These are phyloP conservation scores for Sebastolobus altivelis DNA, from an alignment of 2,797 vertebrate species.

Conservation along the genomic window DNA sequence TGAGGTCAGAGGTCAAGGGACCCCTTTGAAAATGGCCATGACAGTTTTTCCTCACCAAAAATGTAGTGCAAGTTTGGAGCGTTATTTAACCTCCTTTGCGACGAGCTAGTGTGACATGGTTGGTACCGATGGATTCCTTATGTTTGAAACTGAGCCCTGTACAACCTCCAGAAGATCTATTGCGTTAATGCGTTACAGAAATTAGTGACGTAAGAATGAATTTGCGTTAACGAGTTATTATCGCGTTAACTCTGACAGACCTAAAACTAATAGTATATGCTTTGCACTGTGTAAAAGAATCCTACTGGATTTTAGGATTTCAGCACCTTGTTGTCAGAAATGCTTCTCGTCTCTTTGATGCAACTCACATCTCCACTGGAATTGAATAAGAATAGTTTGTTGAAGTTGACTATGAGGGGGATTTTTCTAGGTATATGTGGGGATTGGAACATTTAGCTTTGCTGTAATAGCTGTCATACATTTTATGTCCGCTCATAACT, in stretches of 20 bases:
- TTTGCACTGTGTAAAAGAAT: background rate
- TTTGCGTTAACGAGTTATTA: too few relatives aligned
- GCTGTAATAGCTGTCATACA: background rate
- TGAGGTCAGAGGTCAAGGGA: too few relatives aligned
- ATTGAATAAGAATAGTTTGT: background rate
- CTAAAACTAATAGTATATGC: background rate
- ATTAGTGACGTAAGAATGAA: too few relatives aligned
- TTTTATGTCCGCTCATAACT: background rate
- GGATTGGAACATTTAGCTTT: background rate
- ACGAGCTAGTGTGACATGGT: too few relatives aligned
- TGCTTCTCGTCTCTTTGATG: background rate
- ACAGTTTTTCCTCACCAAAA: too few relatives aligned
- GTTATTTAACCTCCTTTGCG: too few relatives aligned
- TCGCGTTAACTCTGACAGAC: background rate
- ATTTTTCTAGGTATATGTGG: background rate
- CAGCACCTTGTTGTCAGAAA: background rate
- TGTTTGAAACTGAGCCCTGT: too few relatives aligned
- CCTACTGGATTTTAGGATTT: constrained; percentile 8
- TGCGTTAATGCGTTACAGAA: too few relatives aligned
- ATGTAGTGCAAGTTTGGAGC: too few relatives aligned
- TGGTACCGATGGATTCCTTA: too few relatives aligned
- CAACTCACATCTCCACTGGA: background rate
- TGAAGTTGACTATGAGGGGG: background rate
- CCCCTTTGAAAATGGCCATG: too few relatives aligned
- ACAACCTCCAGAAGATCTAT: too few relatives aligned